Evolutionary conservation across 1,140 invertebrate species (phyloP), one percentile per base, ranked within the genome.

Genomic region (Argopecten irradians): DNA sequence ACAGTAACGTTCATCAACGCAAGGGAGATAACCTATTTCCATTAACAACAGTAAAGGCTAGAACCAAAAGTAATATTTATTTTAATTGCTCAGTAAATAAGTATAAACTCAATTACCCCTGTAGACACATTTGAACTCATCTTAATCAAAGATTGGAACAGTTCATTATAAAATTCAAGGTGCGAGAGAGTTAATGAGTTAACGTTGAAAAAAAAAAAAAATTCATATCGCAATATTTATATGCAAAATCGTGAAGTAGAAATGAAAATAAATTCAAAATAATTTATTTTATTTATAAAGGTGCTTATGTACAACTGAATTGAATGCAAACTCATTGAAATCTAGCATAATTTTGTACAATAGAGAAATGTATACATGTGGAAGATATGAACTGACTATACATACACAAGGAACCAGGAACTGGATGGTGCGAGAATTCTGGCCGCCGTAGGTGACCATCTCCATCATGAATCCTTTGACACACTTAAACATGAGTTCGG

Each of bases 391-490:
- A 86, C 22, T 14, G n/a, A 9, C 83, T 11, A 85, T 86, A 91
- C 92, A 94, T 95, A 97, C 97, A 96, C 97, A 96, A 34, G 98
- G 97, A 16, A 98, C 97, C 86, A 98, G 95, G 95, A 98, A 98
- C 95, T 98, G 97, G 71, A 98, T 96, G 95, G 98, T 99, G 94
- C 98, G 97, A 35, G 98, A 97, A 94, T 98, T 98, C 19, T 89
- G 84, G 32, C 98, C 98, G 89, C 98, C 98, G 93, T 96, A 96
- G 39, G 96, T 97, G 9, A 98, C 97, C 97, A 98, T 98, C 96
- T 99, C 99, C 95, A 99, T 99, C 98, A 99, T 99, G 95, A 99
- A 99, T 0, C 99, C 99, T 96, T 99, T 99, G 32, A 99, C 97
- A 96, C 99, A 99, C 96, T 99, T 99, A 93, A 99, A 98, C 88